phyloP scores from a whole-genome alignment of 2,888 invertebrate species.

The Luffia ferchaultella region DNA sequence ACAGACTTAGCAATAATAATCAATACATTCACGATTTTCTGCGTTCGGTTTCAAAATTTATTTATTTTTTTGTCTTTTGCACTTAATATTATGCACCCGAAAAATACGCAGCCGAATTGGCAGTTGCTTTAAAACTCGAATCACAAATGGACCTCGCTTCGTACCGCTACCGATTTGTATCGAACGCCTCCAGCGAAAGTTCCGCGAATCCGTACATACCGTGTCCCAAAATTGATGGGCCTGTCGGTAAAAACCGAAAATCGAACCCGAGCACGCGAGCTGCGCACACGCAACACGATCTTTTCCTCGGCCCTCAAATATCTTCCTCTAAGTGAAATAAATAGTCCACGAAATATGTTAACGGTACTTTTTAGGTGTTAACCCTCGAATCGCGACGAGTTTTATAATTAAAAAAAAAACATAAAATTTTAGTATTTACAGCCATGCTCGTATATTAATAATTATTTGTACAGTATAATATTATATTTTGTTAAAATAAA shows the following conservation, averaged over 20 bases:
- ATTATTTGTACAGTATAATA: too few species aligned
- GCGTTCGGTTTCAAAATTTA: neutral
- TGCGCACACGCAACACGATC: constrained; percentile 38
- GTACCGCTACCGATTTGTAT: neutral
- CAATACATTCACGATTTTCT: neutral
- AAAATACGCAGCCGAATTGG: neutral
- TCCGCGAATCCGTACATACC: constrained; percentile 45
- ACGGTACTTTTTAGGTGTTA: too few species aligned
- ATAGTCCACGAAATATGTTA: too few species aligned
- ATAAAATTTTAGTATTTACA: neutral
- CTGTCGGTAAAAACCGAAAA: constrained; percentile 42
- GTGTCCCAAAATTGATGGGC: constrained; percentile 52
- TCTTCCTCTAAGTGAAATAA: too few species aligned
- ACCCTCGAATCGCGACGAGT: neutral
- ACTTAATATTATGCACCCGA: neutral
- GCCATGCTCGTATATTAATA: constrained; percentile 6
- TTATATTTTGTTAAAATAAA: too few species aligned
- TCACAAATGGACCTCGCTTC: neutral
- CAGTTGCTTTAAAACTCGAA: neutral
- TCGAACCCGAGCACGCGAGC: constrained; percentile 44
- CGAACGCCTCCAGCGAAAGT: constrained; percentile 37
- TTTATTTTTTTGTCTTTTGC: neutral
- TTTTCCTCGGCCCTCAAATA: constrained; percentile 18
- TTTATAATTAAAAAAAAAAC: neutral
- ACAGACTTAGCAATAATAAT: neutral